A percentile compares a stretch with the other conserved stretches of the same genome.
Conservation (phyloP, 2,888 invertebrate species). For the Anorthoa munda region DNA sequence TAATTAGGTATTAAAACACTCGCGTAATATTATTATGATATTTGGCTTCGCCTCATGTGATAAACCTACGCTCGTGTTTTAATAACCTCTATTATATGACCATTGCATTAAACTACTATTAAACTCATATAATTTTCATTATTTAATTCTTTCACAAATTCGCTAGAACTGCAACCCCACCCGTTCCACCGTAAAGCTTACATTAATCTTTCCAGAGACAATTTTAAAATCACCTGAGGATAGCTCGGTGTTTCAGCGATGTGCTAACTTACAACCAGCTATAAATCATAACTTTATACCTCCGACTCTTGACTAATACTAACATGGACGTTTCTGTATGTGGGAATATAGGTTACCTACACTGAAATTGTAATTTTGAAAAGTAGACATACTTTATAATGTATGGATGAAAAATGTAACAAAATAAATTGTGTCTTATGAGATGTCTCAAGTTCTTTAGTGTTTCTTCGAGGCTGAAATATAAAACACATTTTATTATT, state of each 20-base stretch:
- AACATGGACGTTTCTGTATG: background rate
- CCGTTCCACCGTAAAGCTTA: constrained; percentile 50
- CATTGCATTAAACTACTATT: too few species aligned
- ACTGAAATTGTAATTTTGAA: background rate
- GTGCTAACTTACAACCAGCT: constrained; percentile 31
- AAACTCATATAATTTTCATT: background rate
- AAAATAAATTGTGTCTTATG: too few species aligned
- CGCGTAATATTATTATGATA: too few species aligned
- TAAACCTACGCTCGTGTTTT: too few species aligned
- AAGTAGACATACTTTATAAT: background rate
- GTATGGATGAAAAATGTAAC: background rate
- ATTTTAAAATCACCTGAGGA: constrained; percentile 75
- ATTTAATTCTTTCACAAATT: background rate
- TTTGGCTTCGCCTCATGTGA: too few species aligned
- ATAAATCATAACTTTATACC: constrained; percentile 56
- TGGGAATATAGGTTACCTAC: constrained; percentile 3
- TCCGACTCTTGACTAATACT: constrained; percentile 3
- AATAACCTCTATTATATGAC: too few species aligned
- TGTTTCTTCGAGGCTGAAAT: too few species aligned
- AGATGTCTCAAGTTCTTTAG: too few species aligned
- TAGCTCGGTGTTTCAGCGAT: constrained; percentile 50
- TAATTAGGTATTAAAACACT: too few species aligned
- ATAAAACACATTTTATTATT: too few species aligned
- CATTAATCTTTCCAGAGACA: constrained; percentile 73
- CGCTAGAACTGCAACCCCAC: constrained; percentile 41